Conservation (phyloP, 2,888 invertebrate genomes). For the Monochamus alternatus region DNA sequence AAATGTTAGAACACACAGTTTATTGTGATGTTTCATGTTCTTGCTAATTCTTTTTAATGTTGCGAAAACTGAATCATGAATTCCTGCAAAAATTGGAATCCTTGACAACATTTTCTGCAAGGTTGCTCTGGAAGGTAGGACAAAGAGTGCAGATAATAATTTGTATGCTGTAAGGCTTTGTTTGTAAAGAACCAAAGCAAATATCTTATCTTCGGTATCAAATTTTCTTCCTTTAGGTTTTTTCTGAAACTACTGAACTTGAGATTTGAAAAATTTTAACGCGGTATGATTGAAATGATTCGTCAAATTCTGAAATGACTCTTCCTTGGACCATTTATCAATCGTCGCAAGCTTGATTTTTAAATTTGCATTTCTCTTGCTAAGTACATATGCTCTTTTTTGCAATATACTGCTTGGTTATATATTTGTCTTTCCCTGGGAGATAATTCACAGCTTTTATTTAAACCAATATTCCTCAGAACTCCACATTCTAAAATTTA, state of each 20-base stretch:
- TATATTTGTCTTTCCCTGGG: background rate
- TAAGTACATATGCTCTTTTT: background rate
- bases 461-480: background rate
- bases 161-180: conserved; percentile 43
- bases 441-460: background rate
- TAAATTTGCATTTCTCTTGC: background rate
- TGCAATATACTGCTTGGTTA: background rate
- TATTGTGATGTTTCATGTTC: too few relatives aligned
- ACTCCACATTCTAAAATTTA: background rate
- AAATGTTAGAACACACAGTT: too few relatives aligned
- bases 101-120: conserved; percentile 35
- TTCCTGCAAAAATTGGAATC: too few relatives aligned
- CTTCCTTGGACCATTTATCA: background rate
- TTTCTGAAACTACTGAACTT: conserved; percentile 25
- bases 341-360: background rate
- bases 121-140: conserved; percentile 42
- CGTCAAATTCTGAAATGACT: background rate
- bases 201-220: conserved; percentile 43
- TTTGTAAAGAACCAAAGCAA: conserved; percentile 46
- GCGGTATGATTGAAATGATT: background rate
- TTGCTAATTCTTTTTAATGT: too few relatives aligned
- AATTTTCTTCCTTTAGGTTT: conserved; percentile 38
- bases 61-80: too few relatives aligned
- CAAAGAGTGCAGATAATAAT: conserved; percentile 44
- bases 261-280: background rate